A percentile compares a stretch with the other conserved stretches of the same genome.
phyloP scores from a whole-genome alignment of 1,140 invertebrate species.

The Onthophagus taurus region DNA sequence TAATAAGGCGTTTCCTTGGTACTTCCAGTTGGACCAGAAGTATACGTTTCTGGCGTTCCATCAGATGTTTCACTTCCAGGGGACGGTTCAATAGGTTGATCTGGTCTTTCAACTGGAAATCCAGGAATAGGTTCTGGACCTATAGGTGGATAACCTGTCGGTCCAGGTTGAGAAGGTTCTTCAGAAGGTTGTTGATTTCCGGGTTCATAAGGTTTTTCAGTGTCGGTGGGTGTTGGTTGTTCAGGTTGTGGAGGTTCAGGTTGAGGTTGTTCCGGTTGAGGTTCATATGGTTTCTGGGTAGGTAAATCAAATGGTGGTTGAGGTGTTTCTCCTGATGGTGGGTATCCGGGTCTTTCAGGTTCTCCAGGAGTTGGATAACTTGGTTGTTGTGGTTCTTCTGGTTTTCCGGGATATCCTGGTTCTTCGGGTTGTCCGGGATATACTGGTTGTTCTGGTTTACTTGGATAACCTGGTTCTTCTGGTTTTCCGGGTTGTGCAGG shows the following conservation, averaged over 20 bases:
- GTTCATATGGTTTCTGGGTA: not conserved
- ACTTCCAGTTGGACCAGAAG: not conserved
- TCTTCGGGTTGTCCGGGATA: slow-evolving; percentile 14
- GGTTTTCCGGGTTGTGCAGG: slow-evolving; percentile 14
- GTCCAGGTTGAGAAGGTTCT: too few relatives aligned
- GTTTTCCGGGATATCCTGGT: slow-evolving; percentile 4
- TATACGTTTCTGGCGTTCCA: too few relatives aligned
- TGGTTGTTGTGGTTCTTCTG: slow-evolving; percentile 1
- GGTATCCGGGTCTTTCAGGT: slow-evolving; percentile 17
- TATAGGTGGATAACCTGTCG: too few relatives aligned
- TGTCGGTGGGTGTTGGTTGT: not conserved
- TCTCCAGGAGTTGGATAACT: slow-evolving; percentile 6
- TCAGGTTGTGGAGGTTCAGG: not conserved
- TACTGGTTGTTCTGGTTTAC: slow-evolving; percentile 5
- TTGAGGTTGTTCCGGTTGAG: not conserved
- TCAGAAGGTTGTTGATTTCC: slow-evolving; percentile 2
- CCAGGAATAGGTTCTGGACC: not conserved
- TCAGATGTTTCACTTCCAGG: not conserved
- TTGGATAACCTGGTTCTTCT: not conserved
- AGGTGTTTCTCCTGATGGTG: slow-evolving; percentile 13
- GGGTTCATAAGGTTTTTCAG: too few relatives aligned
- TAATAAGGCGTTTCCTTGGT: not conserved
- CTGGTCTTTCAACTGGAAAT: not conserved
- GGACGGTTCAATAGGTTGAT: too few relatives aligned
- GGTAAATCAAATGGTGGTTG: slow-evolving; percentile 13